Evolutionary conservation across 2,888 invertebrate genomes (phyloP).

Genomic region (Drosophila mettleri): DNA sequence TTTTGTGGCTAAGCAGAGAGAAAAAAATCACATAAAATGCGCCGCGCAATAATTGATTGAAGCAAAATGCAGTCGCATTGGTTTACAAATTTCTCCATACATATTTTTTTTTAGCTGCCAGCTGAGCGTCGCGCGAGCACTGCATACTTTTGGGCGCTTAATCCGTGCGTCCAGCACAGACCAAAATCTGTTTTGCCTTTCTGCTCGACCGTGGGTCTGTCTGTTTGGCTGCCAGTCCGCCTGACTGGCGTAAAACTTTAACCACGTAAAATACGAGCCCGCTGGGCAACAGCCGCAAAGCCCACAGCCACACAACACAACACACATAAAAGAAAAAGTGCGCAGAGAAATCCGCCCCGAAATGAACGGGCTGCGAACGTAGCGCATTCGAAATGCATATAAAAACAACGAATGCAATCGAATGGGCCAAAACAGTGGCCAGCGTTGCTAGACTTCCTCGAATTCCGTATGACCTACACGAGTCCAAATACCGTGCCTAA

Average conservation of each 20-base stretch:
- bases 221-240: conserved; percentile 1
- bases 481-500: conserved; percentile 14
- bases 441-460: conserved; percentile 37
- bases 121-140: conserved; percentile 20
- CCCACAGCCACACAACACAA: conserved; percentile 28
- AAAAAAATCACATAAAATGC: conserved; percentile 5
- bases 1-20: conserved; percentile 53
- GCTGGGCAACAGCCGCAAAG: conserved; percentile 42
- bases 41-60: conserved; percentile 63
- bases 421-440: conserved; percentile 11
- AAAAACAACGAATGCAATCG: conserved; percentile 30
- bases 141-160: conserved; percentile 45
- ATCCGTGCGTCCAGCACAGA: conserved; percentile 45
- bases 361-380: conserved; percentile 37
- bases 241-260: conserved; percentile 61
- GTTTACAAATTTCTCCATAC: conserved; percentile 40
- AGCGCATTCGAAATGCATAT: conserved; percentile 47
- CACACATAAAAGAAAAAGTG: conserved; percentile 10
- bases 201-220: conserved; percentile 12
- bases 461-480: conserved; percentile 50
- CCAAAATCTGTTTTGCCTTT: conserved; percentile 51
- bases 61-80: conserved; percentile 57
- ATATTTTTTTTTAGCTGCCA: conserved; percentile 9
- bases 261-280: conserved; percentile 68
- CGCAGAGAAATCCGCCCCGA: conserved; percentile 11